Evolutionary conservation across 2,888 invertebrate genomes (phyloP).

Genomic region (Dynastes grantii): DNA sequence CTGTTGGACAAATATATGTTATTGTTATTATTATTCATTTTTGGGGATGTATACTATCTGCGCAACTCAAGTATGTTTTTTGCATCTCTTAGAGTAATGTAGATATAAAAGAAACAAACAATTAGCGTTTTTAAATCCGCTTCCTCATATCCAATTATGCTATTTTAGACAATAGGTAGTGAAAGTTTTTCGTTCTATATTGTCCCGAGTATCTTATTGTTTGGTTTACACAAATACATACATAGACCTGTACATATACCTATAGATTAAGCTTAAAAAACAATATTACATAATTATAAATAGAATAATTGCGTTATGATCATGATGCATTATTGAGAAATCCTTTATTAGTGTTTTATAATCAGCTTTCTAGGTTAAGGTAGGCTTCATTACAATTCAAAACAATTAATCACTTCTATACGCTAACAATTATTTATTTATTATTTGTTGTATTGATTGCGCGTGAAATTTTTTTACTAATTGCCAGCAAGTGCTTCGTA

Average conservation of each 20-base stretch:
- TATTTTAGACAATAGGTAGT: conserved; percentile 8
- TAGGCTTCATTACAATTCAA: background rate
- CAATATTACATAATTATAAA: conserved; percentile 4
- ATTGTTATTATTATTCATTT: no score
- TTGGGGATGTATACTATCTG: no score
- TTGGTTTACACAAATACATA: no score
- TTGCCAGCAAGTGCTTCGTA: background rate
- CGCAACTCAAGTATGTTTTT: no score
- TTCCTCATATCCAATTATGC: conserved; percentile 4
- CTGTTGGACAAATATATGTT: no score
- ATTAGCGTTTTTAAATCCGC: conserved; percentile 3
- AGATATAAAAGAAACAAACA: background rate
- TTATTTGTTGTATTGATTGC: no score
- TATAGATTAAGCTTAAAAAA: background rate
- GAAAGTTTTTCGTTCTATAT: conserved; percentile 11
- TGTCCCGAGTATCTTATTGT: no score
- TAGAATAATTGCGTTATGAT: background rate
- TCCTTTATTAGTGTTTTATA: background rate
- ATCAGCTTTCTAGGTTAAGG: conserved; percentile 14
- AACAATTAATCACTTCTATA: conserved; percentile 1
- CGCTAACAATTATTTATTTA: background rate
- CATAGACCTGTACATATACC: no score
- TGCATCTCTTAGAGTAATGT: background rate
- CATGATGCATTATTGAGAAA: background rate
- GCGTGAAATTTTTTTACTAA: no score